Evolutionary conservation across 2,888 invertebrate species (phyloP).

Genomic region (Drepana falcataria): DNA sequence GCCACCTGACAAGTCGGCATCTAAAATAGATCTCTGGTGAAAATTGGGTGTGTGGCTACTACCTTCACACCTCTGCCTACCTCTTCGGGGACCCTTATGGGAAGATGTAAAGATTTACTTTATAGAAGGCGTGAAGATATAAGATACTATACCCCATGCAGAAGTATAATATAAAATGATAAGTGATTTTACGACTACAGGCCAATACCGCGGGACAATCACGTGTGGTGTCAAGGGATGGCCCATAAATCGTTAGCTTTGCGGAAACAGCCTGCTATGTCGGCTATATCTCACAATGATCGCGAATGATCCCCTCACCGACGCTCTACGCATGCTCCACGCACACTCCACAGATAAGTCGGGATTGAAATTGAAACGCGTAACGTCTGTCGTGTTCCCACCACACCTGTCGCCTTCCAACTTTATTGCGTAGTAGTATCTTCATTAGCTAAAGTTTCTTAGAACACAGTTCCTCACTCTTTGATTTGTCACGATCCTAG

Average conservation of each 20-base stretch:
- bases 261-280: slow-evolving; percentile 18
- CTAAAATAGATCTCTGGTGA: too few relatives aligned
- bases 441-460: slow-evolving; percentile 54
- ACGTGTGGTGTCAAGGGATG: slow-evolving; percentile 21
- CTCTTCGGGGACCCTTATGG: too few relatives aligned
- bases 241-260: slow-evolving; percentile 35
- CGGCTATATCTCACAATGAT: slow-evolving; percentile 27
- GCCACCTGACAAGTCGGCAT: too few relatives aligned
- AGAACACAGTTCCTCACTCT: slow-evolving; percentile 27
- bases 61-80: too few relatives aligned
- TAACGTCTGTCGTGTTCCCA: slow-evolving; percentile 28
- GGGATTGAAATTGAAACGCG: slow-evolving; percentile 33
- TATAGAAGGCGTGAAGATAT: too few relatives aligned
- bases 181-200: neutral
- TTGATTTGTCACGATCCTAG: slow-evolving; percentile 14
- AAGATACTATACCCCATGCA: too few relatives aligned
- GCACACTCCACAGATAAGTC: slow-evolving; percentile 7
- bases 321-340: slow-evolving; percentile 1
- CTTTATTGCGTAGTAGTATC: slow-evolving; percentile 53
- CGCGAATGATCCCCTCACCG: slow-evolving; percentile 24
- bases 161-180: too few relatives aligned
- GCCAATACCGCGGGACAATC: neutral
- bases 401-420: slow-evolving; percentile 48
- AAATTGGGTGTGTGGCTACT: too few relatives aligned
- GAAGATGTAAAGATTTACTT: too few relatives aligned